Percentiles rank a stretch among this genome's conserved stretches.
Conservation (phyloP, 2,797 vertebrate species). For the Dryobates pubescens region DNA sequence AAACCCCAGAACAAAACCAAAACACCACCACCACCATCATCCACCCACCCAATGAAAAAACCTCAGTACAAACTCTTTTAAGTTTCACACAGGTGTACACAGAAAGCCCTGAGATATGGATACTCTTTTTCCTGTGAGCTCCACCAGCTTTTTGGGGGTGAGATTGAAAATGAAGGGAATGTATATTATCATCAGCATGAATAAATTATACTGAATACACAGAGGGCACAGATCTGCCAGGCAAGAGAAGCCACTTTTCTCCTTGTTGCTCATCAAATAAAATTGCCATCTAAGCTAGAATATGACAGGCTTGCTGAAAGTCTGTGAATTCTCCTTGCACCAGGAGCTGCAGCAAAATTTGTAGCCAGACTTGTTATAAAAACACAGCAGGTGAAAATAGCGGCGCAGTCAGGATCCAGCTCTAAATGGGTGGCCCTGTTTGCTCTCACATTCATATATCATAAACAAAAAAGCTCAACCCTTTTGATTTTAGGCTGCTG, state of each 20-base stretch:
- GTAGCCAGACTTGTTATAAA: neutral
- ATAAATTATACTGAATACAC: neutral
- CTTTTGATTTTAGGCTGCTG: neutral
- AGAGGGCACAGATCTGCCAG: neutral
- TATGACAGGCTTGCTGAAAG: neutral
- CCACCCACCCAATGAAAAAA: too few species aligned
- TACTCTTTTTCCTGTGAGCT: neutral
- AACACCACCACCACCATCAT: too few species aligned
- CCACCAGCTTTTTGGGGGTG: neutral
- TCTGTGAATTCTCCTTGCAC: neutral
- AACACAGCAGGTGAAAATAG: slow-evolving; percentile 55
- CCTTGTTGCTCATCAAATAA: neutral
- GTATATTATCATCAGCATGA: neutral
- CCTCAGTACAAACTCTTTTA: neutral
- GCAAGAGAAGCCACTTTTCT: neutral
- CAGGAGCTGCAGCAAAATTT: slow-evolving; percentile 3
- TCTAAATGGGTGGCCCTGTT: slow-evolving; percentile 62
- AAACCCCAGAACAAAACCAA: too few species aligned
- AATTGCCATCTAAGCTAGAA: slow-evolving; percentile 12
- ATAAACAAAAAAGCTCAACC: slow-evolving; percentile 42
- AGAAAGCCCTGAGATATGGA: neutral
- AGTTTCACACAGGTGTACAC: neutral
- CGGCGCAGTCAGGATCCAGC: neutral
- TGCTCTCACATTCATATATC: neutral
- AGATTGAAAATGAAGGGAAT: neutral